phyloP scores from a whole-genome alignment of 2,888 invertebrate genomes.

The Magallana nippona region DNA sequence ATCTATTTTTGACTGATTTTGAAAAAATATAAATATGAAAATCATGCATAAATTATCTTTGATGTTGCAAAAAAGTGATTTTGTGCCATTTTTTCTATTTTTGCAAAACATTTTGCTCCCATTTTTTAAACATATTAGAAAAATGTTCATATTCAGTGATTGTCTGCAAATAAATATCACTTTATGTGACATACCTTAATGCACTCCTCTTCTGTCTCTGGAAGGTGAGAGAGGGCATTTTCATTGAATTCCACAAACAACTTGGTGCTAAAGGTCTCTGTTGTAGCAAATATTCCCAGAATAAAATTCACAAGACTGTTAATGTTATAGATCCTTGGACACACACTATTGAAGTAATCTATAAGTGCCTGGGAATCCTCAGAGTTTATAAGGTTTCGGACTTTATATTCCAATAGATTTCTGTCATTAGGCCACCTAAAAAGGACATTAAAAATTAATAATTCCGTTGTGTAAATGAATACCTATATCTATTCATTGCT shows the following conservation, averaged over 20 bases:
- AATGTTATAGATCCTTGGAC: neutral
- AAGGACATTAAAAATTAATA: neutral
- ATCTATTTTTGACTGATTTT: too few species aligned
- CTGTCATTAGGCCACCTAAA: neutral
- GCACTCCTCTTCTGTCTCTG: neutral
- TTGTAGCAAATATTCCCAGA: neutral
- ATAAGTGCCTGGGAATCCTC: neutral
- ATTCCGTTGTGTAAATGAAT: too few species aligned
- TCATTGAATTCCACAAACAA: neutral
- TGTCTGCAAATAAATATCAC: too few species aligned
- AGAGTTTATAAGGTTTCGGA: slow-evolving; percentile 3
- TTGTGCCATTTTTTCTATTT: too few species aligned
- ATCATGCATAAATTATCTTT: too few species aligned
- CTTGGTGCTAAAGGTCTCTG: neutral
- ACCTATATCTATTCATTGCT: too few species aligned
- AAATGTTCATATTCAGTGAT: too few species aligned
- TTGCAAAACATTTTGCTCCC: too few species aligned
- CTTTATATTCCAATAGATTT: neutral
- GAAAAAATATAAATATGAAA: too few species aligned
- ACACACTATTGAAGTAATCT: neutral
- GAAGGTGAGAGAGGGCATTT: neutral
- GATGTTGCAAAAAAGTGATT: too few species aligned
- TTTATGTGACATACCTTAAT: too few species aligned
- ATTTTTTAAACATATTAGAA: neutral
- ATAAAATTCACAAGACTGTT: slow-evolving; percentile 1